Percentiles rank a stretch among this genome's conserved stretches.
phyloP scores from a whole-genome alignment of 1,140 invertebrate genomes.

The Scaptomyza graminum region DNA sequence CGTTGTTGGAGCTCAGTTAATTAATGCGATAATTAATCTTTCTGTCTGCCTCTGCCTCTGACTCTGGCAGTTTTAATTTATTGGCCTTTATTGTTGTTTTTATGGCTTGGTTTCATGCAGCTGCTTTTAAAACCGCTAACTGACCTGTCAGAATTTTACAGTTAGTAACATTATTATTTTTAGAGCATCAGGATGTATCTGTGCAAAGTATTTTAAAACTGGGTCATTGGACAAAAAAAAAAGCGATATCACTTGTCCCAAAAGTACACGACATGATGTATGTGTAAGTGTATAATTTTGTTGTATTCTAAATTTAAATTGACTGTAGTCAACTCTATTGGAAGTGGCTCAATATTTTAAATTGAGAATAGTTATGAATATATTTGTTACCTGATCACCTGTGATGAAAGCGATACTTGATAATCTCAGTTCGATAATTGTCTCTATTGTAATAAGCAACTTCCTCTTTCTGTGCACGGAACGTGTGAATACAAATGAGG shows the following conservation, averaged over 20 bases:
- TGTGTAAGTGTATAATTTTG: background rate
- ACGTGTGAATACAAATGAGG: slow-evolving; percentile 1
- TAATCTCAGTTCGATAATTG: background rate
- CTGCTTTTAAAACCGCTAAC: slow-evolving; percentile 75
- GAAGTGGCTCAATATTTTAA: background rate
- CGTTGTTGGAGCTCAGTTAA: slow-evolving; percentile 79
- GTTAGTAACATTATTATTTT: slow-evolving; percentile 52
- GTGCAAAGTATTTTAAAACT: slow-evolving; percentile 38
- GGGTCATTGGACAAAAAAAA: slow-evolving; percentile 64
- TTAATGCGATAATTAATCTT: slow-evolving; percentile 81
- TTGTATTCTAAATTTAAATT: too few species aligned
- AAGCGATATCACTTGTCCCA: slow-evolving; percentile 40
- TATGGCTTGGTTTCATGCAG: slow-evolving; percentile 40
- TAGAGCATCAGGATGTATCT: slow-evolving; percentile 21
- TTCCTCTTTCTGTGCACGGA: slow-evolving; percentile 25
- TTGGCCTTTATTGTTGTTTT: slow-evolving; percentile 44
- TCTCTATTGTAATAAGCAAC: slow-evolving; percentile 19
- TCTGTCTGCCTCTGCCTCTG: slow-evolving; percentile 28
- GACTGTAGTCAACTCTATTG: too few species aligned
- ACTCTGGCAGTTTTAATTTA: slow-evolving; percentile 32
- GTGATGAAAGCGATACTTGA: slow-evolving; percentile 8
- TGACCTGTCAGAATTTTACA: slow-evolving; percentile 79
- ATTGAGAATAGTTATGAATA: background rate
- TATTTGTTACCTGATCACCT: background rate
- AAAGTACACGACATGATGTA: slow-evolving; percentile 5